Conservation (phyloP, 2,888 invertebrate genomes). For the Iphiclides podalirius region DNA sequence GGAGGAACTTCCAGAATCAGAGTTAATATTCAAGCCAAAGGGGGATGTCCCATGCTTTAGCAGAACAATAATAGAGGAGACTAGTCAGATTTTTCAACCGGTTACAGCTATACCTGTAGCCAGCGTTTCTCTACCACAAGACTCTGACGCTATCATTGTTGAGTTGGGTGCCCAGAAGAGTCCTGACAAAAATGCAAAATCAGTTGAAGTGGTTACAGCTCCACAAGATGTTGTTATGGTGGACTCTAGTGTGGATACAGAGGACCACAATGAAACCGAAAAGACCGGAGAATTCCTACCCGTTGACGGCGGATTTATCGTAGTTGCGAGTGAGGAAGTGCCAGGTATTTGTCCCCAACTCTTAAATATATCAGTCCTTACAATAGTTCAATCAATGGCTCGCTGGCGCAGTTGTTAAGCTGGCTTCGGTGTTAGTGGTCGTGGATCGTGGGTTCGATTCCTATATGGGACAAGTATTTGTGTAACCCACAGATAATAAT, state of each 20-base stretch:
- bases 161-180: constrained; percentile 45
- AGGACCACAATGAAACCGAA: constrained; percentile 43
- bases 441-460: too few relatives aligned
- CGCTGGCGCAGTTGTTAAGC: too few relatives aligned
- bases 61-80: constrained; percentile 63
- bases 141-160: constrained; percentile 50
- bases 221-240: constrained; percentile 52
- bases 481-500: too few relatives aligned
- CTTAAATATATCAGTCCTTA: too few relatives aligned
- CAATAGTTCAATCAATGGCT: too few relatives aligned
- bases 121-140: constrained; percentile 37
- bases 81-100: constrained; percentile 60
- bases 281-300: constrained; percentile 56
- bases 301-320: constrained; percentile 66
- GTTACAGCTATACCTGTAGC: constrained; percentile 54
- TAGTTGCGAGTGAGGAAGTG: constrained; percentile 49
- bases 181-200: constrained; percentile 1
- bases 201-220: background rate
- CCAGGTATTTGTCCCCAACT: constrained; percentile 28
- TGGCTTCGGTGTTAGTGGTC: too few relatives aligned
- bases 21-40: constrained; percentile 37
- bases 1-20: constrained; percentile 62
- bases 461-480: too few relatives aligned
- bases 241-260: constrained; percentile 40
- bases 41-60: constrained; percentile 62